phyloP scores from a whole-genome alignment of 23 tunicate genomes.

The Halocynthia roretzi region DNA sequence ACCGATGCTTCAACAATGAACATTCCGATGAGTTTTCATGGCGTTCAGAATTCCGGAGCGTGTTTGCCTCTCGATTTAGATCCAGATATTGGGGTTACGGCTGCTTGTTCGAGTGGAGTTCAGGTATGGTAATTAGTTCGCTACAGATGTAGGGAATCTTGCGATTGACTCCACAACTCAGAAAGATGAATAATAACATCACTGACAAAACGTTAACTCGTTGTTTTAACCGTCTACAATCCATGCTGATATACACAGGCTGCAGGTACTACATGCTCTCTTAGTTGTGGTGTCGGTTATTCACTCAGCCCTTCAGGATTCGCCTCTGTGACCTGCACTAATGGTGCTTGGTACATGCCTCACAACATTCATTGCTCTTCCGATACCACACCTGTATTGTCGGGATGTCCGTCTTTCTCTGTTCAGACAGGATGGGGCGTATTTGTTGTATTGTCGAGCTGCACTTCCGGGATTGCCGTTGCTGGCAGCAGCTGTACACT shows the following conservation, averaged over 20 bases:
- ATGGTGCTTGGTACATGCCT: slow-evolving; percentile 14
- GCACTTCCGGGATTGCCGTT: background rate
- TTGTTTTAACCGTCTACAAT: no score
- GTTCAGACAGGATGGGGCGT: background rate
- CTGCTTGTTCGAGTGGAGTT: no score
- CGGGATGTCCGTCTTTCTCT: background rate
- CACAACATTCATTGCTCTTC: background rate
- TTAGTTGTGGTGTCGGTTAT: slow-evolving; percentile 1
- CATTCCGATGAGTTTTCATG: no score
- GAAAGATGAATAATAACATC: background rate
- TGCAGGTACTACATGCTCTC: background rate
- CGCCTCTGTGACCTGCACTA: background rate
- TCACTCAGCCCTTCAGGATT: background rate
- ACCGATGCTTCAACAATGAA: no score
- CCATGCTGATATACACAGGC: background rate
- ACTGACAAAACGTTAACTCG: background rate
- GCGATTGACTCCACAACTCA: background rate
- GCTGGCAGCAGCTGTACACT: slow-evolving; percentile 5
- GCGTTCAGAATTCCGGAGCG: no score
- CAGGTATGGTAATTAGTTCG: no score
- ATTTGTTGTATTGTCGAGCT: background rate
- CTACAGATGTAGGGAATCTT: no score
- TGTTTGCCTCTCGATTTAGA: no score
- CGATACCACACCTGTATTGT: background rate
- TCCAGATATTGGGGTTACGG: no score